Evolutionary conservation across 2,797 vertebrate species (phyloP).

Genomic region (Gymnothorax javanicus): DNA sequence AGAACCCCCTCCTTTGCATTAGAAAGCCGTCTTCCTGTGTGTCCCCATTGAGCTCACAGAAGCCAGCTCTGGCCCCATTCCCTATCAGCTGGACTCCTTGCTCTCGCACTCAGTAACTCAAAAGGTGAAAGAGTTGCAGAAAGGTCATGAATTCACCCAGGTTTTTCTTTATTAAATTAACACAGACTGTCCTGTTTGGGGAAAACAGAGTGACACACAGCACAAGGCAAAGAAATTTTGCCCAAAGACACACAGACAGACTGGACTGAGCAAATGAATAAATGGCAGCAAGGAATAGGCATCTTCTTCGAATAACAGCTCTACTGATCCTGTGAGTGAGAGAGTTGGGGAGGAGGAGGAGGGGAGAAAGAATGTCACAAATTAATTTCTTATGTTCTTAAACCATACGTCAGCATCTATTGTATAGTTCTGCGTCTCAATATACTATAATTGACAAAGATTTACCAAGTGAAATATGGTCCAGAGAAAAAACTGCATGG

Average conservation of each 20-base stretch:
- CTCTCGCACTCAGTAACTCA: neutral
- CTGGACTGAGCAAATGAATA: constrained; percentile 56
- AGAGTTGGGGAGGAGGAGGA: constrained; percentile 32
- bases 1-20: neutral
- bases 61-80: constrained; percentile 16
- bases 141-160: neutral
- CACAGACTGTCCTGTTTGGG: constrained; percentile 58
- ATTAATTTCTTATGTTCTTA: neutral
- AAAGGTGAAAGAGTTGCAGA: neutral
- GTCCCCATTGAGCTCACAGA: neutral
- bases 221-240: constrained; percentile 32
- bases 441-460: constrained; percentile 24
- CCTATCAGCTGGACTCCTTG: constrained; percentile 1
- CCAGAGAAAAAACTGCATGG: neutral
- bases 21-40: neutral
- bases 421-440: neutral
- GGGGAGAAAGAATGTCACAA: too few relatives aligned
- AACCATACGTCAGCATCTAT: neutral
- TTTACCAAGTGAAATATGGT: constrained; percentile 6
- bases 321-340: constrained; percentile 67
- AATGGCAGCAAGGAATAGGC: constrained; percentile 42
- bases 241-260: constrained; percentile 49
- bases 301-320: constrained; percentile 47
- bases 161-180: constrained; percentile 72
- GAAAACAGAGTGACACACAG: constrained; percentile 52